These are phyloP conservation scores for Aethes cnicana DNA, from an alignment of 2,888 invertebrate genomes.

Conservation along the genomic window DNA sequence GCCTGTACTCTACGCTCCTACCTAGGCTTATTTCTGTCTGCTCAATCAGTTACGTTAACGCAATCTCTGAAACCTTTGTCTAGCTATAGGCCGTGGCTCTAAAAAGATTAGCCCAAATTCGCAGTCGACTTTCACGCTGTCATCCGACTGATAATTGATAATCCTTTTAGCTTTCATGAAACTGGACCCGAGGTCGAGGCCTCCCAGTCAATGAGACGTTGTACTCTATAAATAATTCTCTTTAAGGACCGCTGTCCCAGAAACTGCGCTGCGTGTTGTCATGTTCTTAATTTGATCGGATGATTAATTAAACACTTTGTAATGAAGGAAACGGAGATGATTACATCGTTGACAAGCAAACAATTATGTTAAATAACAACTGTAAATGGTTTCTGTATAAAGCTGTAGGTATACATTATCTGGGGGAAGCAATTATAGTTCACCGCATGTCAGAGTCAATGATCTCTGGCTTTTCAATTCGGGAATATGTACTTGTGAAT, in stretches of 20 bases:
- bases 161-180: conserved; percentile 53
- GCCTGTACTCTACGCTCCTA: conserved; percentile 44
- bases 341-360: conserved; percentile 3
- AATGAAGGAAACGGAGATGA: background rate
- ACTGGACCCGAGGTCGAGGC: conserved; percentile 49
- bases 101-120: conserved; percentile 58
- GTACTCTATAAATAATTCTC: conserved; percentile 50
- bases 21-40: conserved; percentile 42
- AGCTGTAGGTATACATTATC: conserved; percentile 4
- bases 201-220: conserved; percentile 47
- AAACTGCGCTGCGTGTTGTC: conserved; percentile 36
- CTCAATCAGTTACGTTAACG: conserved; percentile 39
- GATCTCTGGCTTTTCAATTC: too few species aligned
- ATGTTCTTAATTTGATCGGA: conserved; percentile 7
- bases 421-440: conserved; percentile 1
- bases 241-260: conserved; percentile 47
- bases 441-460: background rate
- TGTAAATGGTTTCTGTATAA: conserved; percentile 3
- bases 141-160: conserved; percentile 49
- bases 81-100: conserved; percentile 38
- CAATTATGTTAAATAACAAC: conserved; percentile 7
- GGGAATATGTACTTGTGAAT: too few species aligned
- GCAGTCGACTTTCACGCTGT: conserved; percentile 47
- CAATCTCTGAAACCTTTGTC: conserved; percentile 36
- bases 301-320: conserved; percentile 9